Evolutionary conservation across 2,888 invertebrate genomes (phyloP).

Genomic region (Fragum sueziense): DNA sequence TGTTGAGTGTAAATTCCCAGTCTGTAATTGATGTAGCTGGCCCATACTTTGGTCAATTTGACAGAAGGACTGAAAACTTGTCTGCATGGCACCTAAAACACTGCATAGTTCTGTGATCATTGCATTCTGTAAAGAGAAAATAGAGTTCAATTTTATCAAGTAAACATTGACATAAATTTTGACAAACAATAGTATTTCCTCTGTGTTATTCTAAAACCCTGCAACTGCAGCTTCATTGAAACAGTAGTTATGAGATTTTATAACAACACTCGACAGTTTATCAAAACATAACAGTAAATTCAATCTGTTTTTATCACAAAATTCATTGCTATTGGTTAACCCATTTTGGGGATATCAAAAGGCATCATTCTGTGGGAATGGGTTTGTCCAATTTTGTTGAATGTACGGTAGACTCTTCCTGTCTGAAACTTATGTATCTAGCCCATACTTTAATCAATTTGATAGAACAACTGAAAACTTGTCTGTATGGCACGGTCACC

Average conservation of each 20-base stretch:
- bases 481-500: constrained; percentile 72
- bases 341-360: too few species aligned
- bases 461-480: constrained; percentile 67
- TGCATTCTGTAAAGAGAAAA: constrained; percentile 60
- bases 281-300: too few species aligned
- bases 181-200: too few species aligned
- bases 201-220: too few species aligned
- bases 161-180: not conserved
- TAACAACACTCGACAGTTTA: too few species aligned
- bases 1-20: constrained; percentile 55
- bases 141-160: not conserved
- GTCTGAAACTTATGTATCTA: constrained; percentile 55
- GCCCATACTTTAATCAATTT: constrained; percentile 69
- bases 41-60: constrained; percentile 71
- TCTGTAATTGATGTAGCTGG: constrained; percentile 54
- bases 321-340: too few species aligned
- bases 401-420: constrained; percentile 43
- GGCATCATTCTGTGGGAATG: too few species aligned
- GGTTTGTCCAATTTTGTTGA: constrained; percentile 46
- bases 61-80: constrained; percentile 67
- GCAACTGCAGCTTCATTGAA: too few species aligned
- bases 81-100: constrained; percentile 68
- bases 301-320: too few species aligned
- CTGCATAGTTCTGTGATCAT: constrained; percentile 70
- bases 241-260: too few species aligned